Evolutionary conservation across 2,797 vertebrate species (phyloP).

Genomic region (Oreochromis mossambicus): DNA sequence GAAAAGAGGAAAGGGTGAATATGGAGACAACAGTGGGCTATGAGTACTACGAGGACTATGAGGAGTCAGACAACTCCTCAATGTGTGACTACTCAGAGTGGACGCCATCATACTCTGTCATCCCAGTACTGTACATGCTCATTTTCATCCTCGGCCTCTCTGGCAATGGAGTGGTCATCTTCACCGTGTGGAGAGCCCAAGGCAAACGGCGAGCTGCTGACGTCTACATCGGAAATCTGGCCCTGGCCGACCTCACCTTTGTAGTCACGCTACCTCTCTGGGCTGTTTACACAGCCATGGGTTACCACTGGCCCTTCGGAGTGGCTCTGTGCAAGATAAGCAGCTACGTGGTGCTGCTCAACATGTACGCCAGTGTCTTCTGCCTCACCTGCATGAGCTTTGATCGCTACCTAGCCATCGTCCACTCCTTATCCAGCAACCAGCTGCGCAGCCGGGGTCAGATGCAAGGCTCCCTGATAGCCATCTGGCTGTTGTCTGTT

Average conservation of each 20-base stretch:
- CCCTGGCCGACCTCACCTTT: conserved; percentile 88
- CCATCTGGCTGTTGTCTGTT: conserved; percentile 82
- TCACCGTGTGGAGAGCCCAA: conserved; percentile 83
- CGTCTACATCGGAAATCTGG: conserved; percentile 88
- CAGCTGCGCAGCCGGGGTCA: conserved; percentile 75
- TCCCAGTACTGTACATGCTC: conserved; percentile 86
- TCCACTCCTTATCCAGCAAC: conserved; percentile 80
- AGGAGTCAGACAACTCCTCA: conserved; percentile 56
- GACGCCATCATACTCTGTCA: conserved; percentile 79
- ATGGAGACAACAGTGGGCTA: conserved; percentile 12
- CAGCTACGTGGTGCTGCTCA: conserved; percentile 86
- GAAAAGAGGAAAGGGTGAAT: neutral
- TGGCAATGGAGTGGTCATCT: conserved; percentile 87
- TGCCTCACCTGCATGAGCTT: conserved; percentile 90
- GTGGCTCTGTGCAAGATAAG: conserved; percentile 87
- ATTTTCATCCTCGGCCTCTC: conserved; percentile 86
- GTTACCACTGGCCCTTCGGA: conserved; percentile 92
- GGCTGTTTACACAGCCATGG: conserved; percentile 88
- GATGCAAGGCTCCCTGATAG: conserved; percentile 66
- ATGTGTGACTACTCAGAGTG: conserved; percentile 80
- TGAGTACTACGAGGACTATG: conserved; percentile 66
- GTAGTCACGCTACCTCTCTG: conserved; percentile 87
- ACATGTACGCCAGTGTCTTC: conserved; percentile 92
- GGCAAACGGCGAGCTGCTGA: conserved; percentile 80
- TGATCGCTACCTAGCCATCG: conserved; percentile 88